Evolutionary conservation across 2,888 invertebrate genomes (phyloP), one percentile per base, ranked within the genome.

Genomic region (Orchesella flavescens): DNA sequence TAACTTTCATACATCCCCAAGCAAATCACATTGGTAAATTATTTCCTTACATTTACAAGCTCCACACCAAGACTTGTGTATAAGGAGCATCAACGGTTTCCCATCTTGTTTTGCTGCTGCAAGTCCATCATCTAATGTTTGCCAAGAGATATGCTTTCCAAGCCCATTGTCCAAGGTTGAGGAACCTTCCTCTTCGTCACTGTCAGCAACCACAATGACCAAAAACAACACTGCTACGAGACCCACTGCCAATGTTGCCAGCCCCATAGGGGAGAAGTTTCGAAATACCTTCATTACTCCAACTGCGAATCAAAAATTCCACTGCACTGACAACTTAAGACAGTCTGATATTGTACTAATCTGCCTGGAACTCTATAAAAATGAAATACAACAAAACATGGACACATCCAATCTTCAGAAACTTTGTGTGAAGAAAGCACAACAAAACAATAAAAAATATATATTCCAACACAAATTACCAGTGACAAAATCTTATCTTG

Each of bases 1-100:
- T n/a, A n/a, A n/a, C n/a, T n/a, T n/a, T n/a, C n/a, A n/a, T n/a
- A n/a, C n/a, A n/a, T n/a, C n/a, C n/a, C n/a, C n/a, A n/a, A n/a
- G n/a, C n/a, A n/a, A n/a, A n/a, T n/a, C n/a, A n/a, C n/a, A n/a
- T n/a, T n/a, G n/a, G n/a, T n/a, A n/a, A 34, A 17, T 34, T 72
- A 34, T 23, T 72, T 24, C 72, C 87, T 87, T 88, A 91, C 91
- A 92, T 89, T 92, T 92, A 89, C 94, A 94, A 1, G 93, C 93
- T 1, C 92, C 91, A 89, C 94, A 94, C 92, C 93, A 93, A 0
- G 92, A 91, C 89, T 93, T 94, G 89, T 94, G 93, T 46, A 94
- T 92, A 1, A 94, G 90, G 0, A 94, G 89, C 92, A 94, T 93
- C 57, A 93, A 89, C 0, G 94, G 93, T 88, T 93, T 94, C 1